These are phyloP conservation scores for Macquaria ambigua DNA, from an alignment of 2,113 vertebrate species.

Conservation along the genomic window DNA sequence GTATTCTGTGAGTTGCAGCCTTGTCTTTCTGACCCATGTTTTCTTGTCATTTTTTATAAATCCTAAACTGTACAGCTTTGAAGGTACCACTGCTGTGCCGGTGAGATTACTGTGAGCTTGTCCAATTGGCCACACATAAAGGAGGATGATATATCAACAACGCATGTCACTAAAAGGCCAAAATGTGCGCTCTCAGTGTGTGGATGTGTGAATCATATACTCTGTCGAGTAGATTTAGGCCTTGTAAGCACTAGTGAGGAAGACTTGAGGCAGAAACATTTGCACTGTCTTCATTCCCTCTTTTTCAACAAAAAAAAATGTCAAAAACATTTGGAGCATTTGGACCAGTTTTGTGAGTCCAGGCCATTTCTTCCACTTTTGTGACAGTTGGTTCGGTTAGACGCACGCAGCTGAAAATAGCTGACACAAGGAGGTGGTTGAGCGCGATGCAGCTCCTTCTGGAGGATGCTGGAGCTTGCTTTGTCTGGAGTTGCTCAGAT, in stretches of 20 bases:
- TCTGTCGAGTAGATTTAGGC: conserved; percentile 20
- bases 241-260: conserved; percentile 3
- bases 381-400: conserved; percentile 63
- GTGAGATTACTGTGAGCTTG: conserved; percentile 14
- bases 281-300: conserved; percentile 1
- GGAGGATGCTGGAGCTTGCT: conserved; percentile 27
- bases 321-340: conserved; percentile 26
- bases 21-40: not conserved
- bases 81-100: not conserved
- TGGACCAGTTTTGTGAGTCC: conserved; percentile 27
- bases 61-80: conserved; percentile 1
- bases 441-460: conserved; percentile 43
- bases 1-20: not conserved
- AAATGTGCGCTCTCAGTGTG: conserved; percentile 15
- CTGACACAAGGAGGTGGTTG: conserved; percentile 45
- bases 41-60: not conserved
- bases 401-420: conserved; percentile 55
- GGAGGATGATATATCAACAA: conserved; percentile 5
- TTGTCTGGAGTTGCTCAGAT: conserved; percentile 37
- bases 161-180: not conserved
- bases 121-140: conserved; percentile 20
- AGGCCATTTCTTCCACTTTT: conserved; percentile 44
- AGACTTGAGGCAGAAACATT: conserved; percentile 1
- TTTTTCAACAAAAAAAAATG: not conserved
- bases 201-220: conserved; percentile 28